Base-by-base conservation (phyloP, 2,888 invertebrate species). In the Emesis furor region DNA sequence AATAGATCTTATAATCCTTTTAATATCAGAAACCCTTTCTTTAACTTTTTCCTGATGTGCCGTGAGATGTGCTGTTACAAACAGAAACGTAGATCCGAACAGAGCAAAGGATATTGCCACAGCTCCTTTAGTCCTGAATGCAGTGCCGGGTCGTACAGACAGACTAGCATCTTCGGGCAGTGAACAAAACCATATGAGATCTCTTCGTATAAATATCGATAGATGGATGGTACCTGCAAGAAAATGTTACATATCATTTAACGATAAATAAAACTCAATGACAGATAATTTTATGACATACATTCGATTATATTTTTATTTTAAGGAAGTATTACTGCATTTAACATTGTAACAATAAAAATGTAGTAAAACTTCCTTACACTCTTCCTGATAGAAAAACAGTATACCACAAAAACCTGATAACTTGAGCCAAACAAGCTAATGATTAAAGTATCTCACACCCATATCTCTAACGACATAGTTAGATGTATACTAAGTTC, bases 181-280 rank as follows among this genome's bases (percentile, higher is more conserved):
- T 88, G 99, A 99, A 93, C 99, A 99, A 92, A 98, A 99, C 99
- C 99, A 99, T 86, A 99, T 98, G 14, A 99, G 97, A 94, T 99
- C 99, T 86, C 99, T 97, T 76, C 99, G 97, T 89, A 99, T 97
- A 93, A 99, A 99, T 84, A 99, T 97, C 77, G 98, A 98, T 82
- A 99, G 96, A 94, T 99, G 99, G 62, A 99, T 97, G 73, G 99
- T 99, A 76, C 98, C 98, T 97, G 95, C 32, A 95, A 95, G 74
- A 73, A 51, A 24, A 24, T 6, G 5, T 51, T 51, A 10, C 1
- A 1, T 51, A 12, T 42, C 3, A 42, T 42, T 42, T 12, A 10
- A 3, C 0, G 10, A 39, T 37, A 37, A 37, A 5, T 7, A 37
- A 37, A 39, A 8, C 2, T 0, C 39, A 39, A 8, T 39, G 24